Percentiles rank a stretch among this genome's conserved stretches.
These are phyloP conservation scores for Narcine bancroftii DNA, from an alignment of 2,113 vertebrate species.

Conservation along the genomic window DNA sequence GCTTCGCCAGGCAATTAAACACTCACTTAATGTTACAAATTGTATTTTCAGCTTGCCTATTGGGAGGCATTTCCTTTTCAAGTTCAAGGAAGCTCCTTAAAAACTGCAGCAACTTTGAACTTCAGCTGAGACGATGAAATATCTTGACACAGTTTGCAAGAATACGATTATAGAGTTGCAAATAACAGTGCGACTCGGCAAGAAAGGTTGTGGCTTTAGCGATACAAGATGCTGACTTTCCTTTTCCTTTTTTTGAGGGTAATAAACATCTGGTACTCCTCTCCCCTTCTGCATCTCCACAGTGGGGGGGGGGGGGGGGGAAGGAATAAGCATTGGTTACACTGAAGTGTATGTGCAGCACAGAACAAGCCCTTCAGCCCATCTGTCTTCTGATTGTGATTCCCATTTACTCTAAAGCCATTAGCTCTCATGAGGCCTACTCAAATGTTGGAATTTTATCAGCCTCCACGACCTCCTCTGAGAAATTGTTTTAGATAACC, in stretches of 20 bases:
- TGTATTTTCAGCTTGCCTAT: background rate
- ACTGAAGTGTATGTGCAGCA: no score
- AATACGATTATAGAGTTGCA: background rate
- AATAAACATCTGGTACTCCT: no score
- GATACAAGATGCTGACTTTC: background rate
- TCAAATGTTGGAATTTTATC: no score
- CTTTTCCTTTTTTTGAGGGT: background rate
- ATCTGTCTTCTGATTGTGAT: no score
- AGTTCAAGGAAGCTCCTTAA: background rate
- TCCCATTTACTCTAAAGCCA: no score
- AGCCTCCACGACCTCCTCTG: no score
- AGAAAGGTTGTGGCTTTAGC: background rate
- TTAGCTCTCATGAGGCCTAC: no score
- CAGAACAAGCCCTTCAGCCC: no score
- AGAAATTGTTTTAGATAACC: no score
- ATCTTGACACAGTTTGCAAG: background rate
- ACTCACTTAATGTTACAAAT: background rate
- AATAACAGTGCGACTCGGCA: background rate
- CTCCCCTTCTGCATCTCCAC: background rate
- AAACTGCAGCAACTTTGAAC: background rate
- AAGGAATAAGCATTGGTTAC: no score
- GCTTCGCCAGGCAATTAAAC: background rate
- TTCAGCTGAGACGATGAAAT: background rate
- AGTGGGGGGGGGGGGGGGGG: no score
- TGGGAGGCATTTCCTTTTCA: background rate